Base-by-base conservation (phyloP, 2,113 vertebrate species). In the Cynoglossus semilaevis region DNA sequence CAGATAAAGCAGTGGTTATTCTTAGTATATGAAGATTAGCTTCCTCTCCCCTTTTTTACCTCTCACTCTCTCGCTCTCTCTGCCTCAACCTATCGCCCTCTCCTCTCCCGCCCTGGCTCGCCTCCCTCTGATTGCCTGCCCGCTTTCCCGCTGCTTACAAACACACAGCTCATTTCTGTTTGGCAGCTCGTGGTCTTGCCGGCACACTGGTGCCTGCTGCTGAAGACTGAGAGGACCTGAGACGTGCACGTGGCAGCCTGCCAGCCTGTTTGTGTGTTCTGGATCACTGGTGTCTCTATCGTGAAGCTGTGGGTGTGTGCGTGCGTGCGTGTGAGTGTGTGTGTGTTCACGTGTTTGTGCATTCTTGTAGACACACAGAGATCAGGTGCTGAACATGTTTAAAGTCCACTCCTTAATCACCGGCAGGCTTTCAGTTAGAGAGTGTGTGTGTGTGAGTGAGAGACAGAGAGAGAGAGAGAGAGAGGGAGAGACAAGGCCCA, bases 281-380 rank as follows among this genome's bases (percentile, higher is more conserved):
- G 70, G 72, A 84, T 88, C 82, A 84, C 67, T 81, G 83, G 74
- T 66, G 85, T 81, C 77, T 88, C 84, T 84, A 81, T 83, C 66
- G 67, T 37, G 57, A 51, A 22, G 40, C 52, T 65, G 16, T 18
- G 18, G 34, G 42, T 71, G 53, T 45, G 15, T n/a, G 9, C 40
- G 17, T 15, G 45, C 11, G n/a, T 41, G 44, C 37, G 55, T 35
- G 47, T 48, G 22, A 36, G 43, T 46, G 43, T 41, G 40, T 15
- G 46, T 7, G 15, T 48, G 43, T 52, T 13, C 17, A 42, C 51
- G 29, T 15, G 16, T 40, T 42, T 4, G 72, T 46, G 60, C 51
- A 29, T 18, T 29, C 22, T 29, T 29, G 22, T 29, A 29, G 22
- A 29, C 22, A 29, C 22, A 29, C 42, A 54, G 14, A 67, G 76